Base-by-base conservation (phyloP, 2,797 vertebrate species). In the Microcaecilia unicolor region DNA sequence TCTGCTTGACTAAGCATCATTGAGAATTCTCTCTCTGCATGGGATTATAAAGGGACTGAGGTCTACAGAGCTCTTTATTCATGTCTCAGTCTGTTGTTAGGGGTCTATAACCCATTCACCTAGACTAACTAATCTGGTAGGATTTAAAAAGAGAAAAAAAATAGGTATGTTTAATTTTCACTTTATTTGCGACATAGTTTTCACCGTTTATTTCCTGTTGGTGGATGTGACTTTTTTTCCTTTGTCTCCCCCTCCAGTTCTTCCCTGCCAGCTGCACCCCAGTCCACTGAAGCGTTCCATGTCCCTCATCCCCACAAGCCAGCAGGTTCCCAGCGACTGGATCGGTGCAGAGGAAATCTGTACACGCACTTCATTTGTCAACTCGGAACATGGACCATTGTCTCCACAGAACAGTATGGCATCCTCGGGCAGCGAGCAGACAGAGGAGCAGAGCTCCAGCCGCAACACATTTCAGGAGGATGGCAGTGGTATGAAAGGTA, bases 401-500 rank as follows among this genome's bases (percentile, higher is more conserved):
- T 97, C 93, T 1, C 93, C 93, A 6, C 92, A 96, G 76, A 93
- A 92, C 78, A 96, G 93, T 14, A 88, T 93, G 36, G 92, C 93
- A n/a, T 97, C 93, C 12, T 97, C 93, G 1, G 93, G 93, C 67
- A 96, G 92, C 6, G 93, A 97, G 58, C 91, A 94, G 78, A 92
- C 92, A 1, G 93, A 97, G 62, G 93, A 96, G 18, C 81, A 87
- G 55, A 64, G 80, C 28, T 81, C 81, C 22, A 51, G 71, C 16
- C 87, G 93, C 37, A 96, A 96, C 75, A 91, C 89, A 42, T 97
- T 97, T 68, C 89, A 93, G 59, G 92, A 97, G 67, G 92, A 95
- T 0, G 90, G 92, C 58, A 97, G 92, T 16, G 93, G 93, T 64
- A 97, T 97, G 93, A 97, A 91, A 90, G 92, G 93, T 93, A 58